Base-by-base conservation (phyloP, 30 jellyfish, hydroid and myxozoan species). In the Cassiopea andromeda region DNA sequence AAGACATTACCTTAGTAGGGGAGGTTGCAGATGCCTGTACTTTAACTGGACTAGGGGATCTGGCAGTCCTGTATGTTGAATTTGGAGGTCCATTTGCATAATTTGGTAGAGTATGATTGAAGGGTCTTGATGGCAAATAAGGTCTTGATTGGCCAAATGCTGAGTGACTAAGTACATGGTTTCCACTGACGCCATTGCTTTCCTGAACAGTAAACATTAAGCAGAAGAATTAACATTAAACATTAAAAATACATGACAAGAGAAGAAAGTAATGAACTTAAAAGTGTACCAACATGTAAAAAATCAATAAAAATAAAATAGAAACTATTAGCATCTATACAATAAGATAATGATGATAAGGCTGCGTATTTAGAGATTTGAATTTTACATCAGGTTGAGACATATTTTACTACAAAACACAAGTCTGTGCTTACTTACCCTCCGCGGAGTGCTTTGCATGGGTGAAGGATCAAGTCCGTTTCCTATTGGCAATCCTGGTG, bases 361-460 rank as follows among this genome's bases (percentile, higher is more conserved):
- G n/a, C n/a, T n/a, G n/a, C n/a, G n/a, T n/a, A n/a, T n/a, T n/a
- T n/a, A n/a, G n/a, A n/a, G n/a, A n/a, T n/a, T n/a, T n/a, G n/a
- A n/a, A n/a, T n/a, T n/a, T n/a, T n/a, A n/a, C n/a, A n/a, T n/a
- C n/a, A n/a, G n/a, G n/a, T n/a, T n/a, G n/a, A n/a, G n/a, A n/a
- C n/a, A n/a, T n/a, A n/a, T n/a, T n/a, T n/a, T n/a, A n/a, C n/a
- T n/a, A n/a, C n/a, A n/a, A n/a, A n/a, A n/a, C n/a, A n/a, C n/a
- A n/a, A n/a, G n/a, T n/a, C n/a, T 18, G 54, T 18, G 50, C 1
- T 9, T 1, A 45, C 89, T 74, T 48, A 88, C 95, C 91, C 82
- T 88, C 69, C 85, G 78, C 78, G 95, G 95, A 14, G 95, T 88
- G 47, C 95, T 88, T 54, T 88, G 95, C 27, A 59, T 75, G 1